Percentiles rank a stretch among this genome's conserved stretches.
These are phyloP conservation scores for Thryonomys swinderianus DNA, from an alignment of 2,113 vertebrate genomes.

Conservation along the genomic window DNA sequence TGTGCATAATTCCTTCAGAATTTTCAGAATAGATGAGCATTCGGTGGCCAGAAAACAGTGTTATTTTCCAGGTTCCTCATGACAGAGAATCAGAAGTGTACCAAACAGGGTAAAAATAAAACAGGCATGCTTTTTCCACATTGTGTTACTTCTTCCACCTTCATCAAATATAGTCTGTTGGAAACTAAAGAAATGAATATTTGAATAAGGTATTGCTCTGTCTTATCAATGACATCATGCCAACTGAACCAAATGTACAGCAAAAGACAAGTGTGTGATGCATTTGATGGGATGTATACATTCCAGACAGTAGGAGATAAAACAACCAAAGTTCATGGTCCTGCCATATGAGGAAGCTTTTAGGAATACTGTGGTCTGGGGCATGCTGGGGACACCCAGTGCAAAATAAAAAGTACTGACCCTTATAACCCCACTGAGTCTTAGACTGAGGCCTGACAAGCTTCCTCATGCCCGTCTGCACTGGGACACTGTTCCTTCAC, in stretches of 20 bases:
- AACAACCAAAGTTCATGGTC: not conserved
- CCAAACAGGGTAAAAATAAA: not conserved
- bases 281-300: not conserved
- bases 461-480: not conserved
- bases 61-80: not conserved
- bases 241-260: not conserved
- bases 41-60: not conserved
- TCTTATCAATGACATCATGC: not conserved
- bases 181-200: not conserved
- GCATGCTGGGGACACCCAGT: not conserved
- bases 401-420: not conserved
- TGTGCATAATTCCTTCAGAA: not conserved
- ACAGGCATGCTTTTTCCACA: not conserved
- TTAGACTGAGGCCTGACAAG: not conserved
- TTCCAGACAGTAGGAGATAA: not conserved
- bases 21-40: not conserved
- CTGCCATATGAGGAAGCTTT: not conserved
- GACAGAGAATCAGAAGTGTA: not conserved
- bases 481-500: not conserved
- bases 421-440: not conserved
- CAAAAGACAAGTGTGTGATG: not conserved
- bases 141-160: not conserved
- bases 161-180: not conserved
- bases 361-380: not conserved
- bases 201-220: not conserved